Evolutionary conservation across 2,888 invertebrate species (phyloP).

Genomic region (Palloptera scutellata): DNA sequence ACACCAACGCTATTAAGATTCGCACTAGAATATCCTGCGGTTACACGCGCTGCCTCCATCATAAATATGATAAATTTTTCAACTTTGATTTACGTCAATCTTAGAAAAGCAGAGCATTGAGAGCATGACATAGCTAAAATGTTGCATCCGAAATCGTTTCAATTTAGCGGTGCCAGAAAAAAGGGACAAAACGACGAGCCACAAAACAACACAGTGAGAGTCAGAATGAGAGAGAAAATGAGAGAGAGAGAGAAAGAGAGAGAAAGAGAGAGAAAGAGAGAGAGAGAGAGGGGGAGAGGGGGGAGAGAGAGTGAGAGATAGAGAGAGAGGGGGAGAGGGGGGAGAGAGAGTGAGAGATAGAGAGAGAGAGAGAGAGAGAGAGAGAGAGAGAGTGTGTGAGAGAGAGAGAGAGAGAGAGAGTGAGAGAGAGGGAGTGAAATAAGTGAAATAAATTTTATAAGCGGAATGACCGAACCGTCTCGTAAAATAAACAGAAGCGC

Average conservation of each 20-base stretch:
- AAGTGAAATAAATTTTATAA: not conserved
- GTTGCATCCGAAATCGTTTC: not conserved
- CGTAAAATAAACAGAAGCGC: not conserved
- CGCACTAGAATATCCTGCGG: no score
- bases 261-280: not conserved
- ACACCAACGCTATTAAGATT: no score
- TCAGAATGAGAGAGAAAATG: not conserved
- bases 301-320: not conserved
- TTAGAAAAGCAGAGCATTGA: not conserved
- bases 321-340: no score
- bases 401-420: not conserved
- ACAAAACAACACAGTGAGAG: not conserved
- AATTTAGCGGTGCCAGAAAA: not conserved
- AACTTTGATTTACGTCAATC: conserved; percentile 11
- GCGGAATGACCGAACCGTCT: not conserved
- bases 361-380: not conserved
- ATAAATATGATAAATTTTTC: conserved; percentile 4
- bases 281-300: no score
- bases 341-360: not conserved
- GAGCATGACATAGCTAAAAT: not conserved
- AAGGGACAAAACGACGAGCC: not conserved
- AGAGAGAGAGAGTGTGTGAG: not conserved
- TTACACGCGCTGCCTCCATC: not conserved
- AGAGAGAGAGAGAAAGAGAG: not conserved
- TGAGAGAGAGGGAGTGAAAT: no score